Base-by-base conservation (phyloP, 2,113 vertebrate species). In the Osmerus eperlanus region DNA sequence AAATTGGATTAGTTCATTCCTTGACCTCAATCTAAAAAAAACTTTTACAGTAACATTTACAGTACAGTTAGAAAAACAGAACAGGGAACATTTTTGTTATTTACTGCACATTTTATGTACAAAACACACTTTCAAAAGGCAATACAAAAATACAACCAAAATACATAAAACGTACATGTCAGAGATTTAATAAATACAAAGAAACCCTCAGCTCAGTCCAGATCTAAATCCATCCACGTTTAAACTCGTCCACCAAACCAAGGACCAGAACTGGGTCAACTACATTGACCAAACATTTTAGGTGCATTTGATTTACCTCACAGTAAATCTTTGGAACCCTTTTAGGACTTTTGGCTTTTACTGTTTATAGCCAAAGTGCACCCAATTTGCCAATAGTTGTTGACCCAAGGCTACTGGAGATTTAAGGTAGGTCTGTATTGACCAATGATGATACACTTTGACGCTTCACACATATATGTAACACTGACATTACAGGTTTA, bases 41-140 rank as follows among this genome's bases (percentile, higher is more conserved):
- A 51, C 59, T 18, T 28, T 28, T 64, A 71, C 28, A 54, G 14
- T 41, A 41, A 59, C 6, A 70, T 25, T 32, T 70, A 32, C 29
- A 70, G 41, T 70, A 54, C 14, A 14, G 21, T 19, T 67, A 14
- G 19, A 14, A 53, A 21, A 67, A 4, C 54, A 19, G 65, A 21
- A 68, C 58, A 15, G 29, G n/a, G 53, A 62, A 76, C 61, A 73
- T 0, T 71, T 73, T 83, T 63, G 67, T 82, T 84, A 70, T 87
- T 87, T 86, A 85, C 81, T 90, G 79, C 63, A 85, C 78, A 81
- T 78, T 82, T 86, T 89, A 87, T 90, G 82, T 90, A 91, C 90
- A 91, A 83, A 74, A 87, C 53, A 87, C 79, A 81, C 74, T 81
- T 58, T 85, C 81, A 72, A 83, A 89, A 47, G 70, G 77, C 75